phyloP scores from a whole-genome alignment of 1,140 invertebrate genomes.

The Sitophilus oryzae region DNA sequence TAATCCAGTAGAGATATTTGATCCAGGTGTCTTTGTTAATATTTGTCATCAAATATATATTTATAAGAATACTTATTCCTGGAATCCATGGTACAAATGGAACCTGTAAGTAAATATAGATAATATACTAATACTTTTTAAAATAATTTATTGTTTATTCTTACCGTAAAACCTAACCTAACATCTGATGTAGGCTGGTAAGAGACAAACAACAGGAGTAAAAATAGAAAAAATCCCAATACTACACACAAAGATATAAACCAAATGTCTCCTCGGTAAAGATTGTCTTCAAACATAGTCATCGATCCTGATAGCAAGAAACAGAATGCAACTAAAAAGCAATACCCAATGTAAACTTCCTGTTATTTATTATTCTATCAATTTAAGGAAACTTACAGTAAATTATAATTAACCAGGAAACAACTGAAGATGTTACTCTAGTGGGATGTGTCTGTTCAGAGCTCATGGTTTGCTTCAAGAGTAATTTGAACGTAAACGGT shows the following conservation, averaged over 20 bases:
- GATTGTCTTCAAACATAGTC: slow-evolving; percentile 31
- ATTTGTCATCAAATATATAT: slow-evolving; percentile 76
- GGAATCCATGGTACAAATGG: slow-evolving; percentile 76
- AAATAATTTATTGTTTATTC: slow-evolving; percentile 4
- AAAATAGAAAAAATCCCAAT: slow-evolving; percentile 23
- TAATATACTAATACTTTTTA: not conserved
- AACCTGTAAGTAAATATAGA: slow-evolving; percentile 50
- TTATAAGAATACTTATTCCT: slow-evolving; percentile 69
- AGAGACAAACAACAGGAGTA: slow-evolving; percentile 29
- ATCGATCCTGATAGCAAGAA: slow-evolving; percentile 32
- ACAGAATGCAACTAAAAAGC: slow-evolving; percentile 32
- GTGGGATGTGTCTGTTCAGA: slow-evolving; percentile 46
- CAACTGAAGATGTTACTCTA: slow-evolving; percentile 48
- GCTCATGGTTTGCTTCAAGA: slow-evolving; percentile 46
- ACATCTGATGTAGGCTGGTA: slow-evolving; percentile 32
- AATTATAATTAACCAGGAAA: slow-evolving; percentile 48
- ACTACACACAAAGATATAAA: slow-evolving; percentile 21
- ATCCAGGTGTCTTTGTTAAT: slow-evolving; percentile 72
- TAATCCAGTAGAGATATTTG: slow-evolving; percentile 72
- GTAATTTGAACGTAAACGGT: slow-evolving; percentile 33
- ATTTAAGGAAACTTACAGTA: slow-evolving; percentile 47
- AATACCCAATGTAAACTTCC: too few species aligned
- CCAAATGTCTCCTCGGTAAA: slow-evolving; percentile 31
- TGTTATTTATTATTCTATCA: too few species aligned
- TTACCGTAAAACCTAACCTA: slow-evolving; percentile 32